phyloP scores from a whole-genome alignment of 2,797 vertebrate species.

The Loris lydekkerianus region DNA sequence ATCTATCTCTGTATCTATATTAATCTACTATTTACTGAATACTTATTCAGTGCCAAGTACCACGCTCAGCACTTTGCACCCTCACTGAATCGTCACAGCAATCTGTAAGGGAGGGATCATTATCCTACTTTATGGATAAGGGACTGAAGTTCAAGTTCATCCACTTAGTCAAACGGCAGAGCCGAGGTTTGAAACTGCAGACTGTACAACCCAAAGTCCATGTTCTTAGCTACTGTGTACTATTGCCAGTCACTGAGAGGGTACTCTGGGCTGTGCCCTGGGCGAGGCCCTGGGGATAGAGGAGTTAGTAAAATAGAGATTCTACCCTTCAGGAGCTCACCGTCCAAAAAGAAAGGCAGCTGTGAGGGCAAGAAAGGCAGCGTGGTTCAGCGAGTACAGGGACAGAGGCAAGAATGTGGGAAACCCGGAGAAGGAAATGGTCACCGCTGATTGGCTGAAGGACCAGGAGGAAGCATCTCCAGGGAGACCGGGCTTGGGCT shows the following conservation, averaged over 20 bases:
- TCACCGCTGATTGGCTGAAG: too few relatives aligned
- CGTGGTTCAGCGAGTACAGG: background rate
- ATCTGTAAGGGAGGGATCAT: background rate
- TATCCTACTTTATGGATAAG: background rate
- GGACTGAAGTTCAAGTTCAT: background rate
- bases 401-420: background rate
- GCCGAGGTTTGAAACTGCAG: background rate
- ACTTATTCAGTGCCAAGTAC: background rate
- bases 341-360: background rate
- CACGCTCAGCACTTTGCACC: background rate
- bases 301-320: background rate
- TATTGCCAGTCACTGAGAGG: background rate
- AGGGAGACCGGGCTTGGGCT: background rate
- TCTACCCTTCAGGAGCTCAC: background rate
- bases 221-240: background rate
- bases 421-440: background rate
- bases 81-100: background rate
- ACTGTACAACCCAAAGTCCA: background rate
- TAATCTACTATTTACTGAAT: background rate
- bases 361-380: background rate
- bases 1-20: background rate
- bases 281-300: background rate
- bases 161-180: background rate
- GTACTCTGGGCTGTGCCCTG: background rate
- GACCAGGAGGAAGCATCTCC: background rate